Evolutionary conservation across 2,797 vertebrate species (phyloP), one percentile per base, ranked within the genome.

Genomic region (Podarcis siculus): DNA sequence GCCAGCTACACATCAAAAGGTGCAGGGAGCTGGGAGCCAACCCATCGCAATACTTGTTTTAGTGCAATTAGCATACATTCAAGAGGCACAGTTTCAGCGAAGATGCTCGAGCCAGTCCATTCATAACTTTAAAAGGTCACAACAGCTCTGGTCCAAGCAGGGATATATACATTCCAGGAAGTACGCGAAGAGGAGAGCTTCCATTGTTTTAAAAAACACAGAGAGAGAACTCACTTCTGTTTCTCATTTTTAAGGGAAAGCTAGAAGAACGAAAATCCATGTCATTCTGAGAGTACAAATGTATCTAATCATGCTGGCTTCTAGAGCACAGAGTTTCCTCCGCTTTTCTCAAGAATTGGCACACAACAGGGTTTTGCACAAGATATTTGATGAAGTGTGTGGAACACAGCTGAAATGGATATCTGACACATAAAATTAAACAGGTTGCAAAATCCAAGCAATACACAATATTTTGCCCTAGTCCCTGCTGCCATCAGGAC

Each of bases 111-210:
- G 32, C 75, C n/a, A 81, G 89, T 90, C 93, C 61, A 75, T 71
- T 71, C 61, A 17, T 79, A 85, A 71, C 30, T 85, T 89, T 82
- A 82, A 86, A 95, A 95, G 93, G 93, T 95, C 95, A 95, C 90
- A 93, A 55, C 10, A 91, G 92, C 90, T 94, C 91, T 93, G 90
- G 49, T 89, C 91, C 94, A 91, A 93, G 92, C 89, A 93, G 71
- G 91, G 95, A 95, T 92, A 95, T 91, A 95, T 93, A 95, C 91
- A 96, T 95, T 95, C 93, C 90, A 93, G 90, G 88, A 93, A 93
- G 93, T 86, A 49, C 79, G 77, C 92, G 92, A 93, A 93, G 91
- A 95, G 92, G 89, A 91, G 90, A 93, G 92, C 93, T 95, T 94
- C 67, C 61, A 32, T 39, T 55, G 37, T 58, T 77, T 83, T 72